phyloP scores from a whole-genome alignment of 1,140 invertebrate species.

The Monomorium pharaonis region DNA sequence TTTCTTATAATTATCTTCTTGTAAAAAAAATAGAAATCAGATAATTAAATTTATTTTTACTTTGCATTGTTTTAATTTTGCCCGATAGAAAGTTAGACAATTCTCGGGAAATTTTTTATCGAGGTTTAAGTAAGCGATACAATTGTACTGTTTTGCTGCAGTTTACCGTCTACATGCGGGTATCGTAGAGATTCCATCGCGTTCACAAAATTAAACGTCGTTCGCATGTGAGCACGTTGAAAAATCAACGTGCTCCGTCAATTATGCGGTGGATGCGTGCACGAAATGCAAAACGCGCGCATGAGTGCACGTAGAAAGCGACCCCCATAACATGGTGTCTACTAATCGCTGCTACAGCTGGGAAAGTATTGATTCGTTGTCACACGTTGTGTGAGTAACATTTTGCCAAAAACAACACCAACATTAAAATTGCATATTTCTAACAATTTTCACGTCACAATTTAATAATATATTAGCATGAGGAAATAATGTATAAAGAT shows the following conservation, averaged over 20 bases:
- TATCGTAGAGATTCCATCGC: background rate
- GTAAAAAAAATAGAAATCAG: background rate
- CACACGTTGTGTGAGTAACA: background rate
- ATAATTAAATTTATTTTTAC: background rate
- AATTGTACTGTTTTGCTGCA: background rate
- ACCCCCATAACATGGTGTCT: background rate
- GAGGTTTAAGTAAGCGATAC: background rate
- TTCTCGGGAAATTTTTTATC: background rate
- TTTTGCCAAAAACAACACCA: background rate
- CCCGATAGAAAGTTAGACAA: background rate
- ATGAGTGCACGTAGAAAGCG: background rate
- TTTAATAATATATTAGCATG: background rate
- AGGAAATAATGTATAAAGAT: background rate
- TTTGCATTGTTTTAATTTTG: background rate
- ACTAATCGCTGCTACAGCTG: conserved; percentile 1
- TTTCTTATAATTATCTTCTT: background rate
- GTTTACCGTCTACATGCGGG: background rate
- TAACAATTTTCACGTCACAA: background rate
- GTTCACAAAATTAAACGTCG: background rate
- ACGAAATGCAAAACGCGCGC: conserved; percentile 7
- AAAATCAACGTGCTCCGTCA: background rate
- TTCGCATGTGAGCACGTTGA: background rate
- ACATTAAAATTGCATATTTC: background rate
- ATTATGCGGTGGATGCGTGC: conserved; percentile 22
- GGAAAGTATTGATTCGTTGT: conserved; percentile 35